Evolutionary conservation across 2,113 vertebrate genomes (phyloP), one percentile per base, ranked within the genome.

Genomic region (Apodemus speciosus): DNA sequence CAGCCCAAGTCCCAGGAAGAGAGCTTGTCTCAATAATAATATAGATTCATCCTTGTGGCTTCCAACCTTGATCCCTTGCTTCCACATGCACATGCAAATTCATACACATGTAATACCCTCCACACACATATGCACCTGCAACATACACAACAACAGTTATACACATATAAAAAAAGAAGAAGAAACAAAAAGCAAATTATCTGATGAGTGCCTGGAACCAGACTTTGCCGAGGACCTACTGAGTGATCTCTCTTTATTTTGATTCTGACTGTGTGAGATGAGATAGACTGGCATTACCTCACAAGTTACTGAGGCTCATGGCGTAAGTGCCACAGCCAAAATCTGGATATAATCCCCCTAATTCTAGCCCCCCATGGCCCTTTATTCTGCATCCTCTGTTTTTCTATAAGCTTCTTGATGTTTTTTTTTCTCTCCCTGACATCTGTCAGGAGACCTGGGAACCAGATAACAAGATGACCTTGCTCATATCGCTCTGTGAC

Each of bases 321-420:
- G 11, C 89, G 56, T 89, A 35, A 35, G 60, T 72, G 14, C n/a
- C 88, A 93, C 27, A 90, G 25, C 14, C 69, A 90, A 66, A 89
- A 85, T 88, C 4, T 77, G 25, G 76, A 91, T 90, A 88, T 4
- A n/a, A 49, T 40, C 43, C 49, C 49, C 30, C 14, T 83, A 80
- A 79, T 87, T 51, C n/a, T 30, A 91, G 76, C 64, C 20, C n/a
- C 18, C 64, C 20, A 43, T 20, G 68, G 0, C 16, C 8, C 16
- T 86, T 92, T 93, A 10, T 86, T 92, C 46, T 72, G 25, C 35
- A 27, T 20, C 75, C 84, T 93, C 40, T 95, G 46, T 68, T 90
- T 93, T 89, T 49, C 60, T 66, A 80, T 81, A 68, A 60, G 43
- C 10, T 60, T 85, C 58, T 76, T 56, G 51, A 18, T 66, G 89